Conservation (phyloP, 2,888 invertebrate species). For the Heliconius cydno region DNA sequence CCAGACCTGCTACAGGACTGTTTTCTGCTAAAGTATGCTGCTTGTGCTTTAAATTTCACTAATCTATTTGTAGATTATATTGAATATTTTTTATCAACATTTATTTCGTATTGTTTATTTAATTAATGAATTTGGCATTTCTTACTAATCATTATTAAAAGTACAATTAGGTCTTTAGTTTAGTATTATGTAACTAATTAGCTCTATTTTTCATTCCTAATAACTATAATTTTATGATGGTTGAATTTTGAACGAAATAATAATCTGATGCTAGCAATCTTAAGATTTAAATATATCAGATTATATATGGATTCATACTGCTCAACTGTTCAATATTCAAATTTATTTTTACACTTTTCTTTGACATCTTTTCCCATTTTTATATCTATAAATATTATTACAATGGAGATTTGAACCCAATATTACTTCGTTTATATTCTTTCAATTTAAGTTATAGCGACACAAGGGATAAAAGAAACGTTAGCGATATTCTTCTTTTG, state of each 20-base stretch:
- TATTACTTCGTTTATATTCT: background rate
- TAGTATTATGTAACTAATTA: background rate
- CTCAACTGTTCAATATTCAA: too few relatives aligned
- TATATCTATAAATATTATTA: background rate
- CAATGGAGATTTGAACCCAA: background rate
- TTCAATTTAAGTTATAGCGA: background rate
- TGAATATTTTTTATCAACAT: background rate
- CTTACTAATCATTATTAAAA: background rate
- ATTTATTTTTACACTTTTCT: too few relatives aligned
- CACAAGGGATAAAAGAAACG: background rate
- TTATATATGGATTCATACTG: too few relatives aligned
- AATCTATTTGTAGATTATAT: background rate
- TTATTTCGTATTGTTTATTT: background rate
- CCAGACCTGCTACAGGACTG: slow-evolving; percentile 85
- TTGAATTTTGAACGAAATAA: too few relatives aligned
- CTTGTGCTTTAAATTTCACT: slow-evolving; percentile 39
- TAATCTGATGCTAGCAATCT: too few relatives aligned
- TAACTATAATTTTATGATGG: background rate
- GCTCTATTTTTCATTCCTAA: background rate
- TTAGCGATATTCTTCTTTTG: background rate
- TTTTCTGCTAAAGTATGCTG: slow-evolving; percentile 89
- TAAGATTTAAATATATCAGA: too few relatives aligned
- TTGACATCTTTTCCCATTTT: background rate
- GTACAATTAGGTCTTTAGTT: background rate
- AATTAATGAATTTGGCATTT: background rate